Evolutionary conservation across 2,888 invertebrate species (phyloP).

Genomic region (Epinotia bilunana): DNA sequence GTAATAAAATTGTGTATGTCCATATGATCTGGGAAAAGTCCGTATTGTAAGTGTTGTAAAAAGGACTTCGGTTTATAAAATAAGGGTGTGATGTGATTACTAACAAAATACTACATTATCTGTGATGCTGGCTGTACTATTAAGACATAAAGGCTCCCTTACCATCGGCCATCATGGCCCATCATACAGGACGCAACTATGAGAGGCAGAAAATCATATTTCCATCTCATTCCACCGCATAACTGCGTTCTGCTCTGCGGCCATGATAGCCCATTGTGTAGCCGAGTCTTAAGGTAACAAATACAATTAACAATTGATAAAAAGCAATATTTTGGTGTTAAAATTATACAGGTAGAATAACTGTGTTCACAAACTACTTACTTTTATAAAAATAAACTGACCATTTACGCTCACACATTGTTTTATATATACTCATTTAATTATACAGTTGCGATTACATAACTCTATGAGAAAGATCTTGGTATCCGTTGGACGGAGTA

Average conservation of each 20-base stretch:
- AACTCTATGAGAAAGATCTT: constrained; percentile 31
- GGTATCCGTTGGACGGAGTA: constrained; percentile 42
- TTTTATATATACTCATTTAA: constrained; percentile 14
- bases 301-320: not conserved
- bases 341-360: not conserved
- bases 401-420: constrained; percentile 7
- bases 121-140: constrained; percentile 20
- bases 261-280: too few relatives aligned
- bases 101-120: not conserved
- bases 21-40: too few relatives aligned
- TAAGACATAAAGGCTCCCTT: not conserved
- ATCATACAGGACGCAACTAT: too few relatives aligned
- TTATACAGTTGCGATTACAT: constrained; percentile 34
- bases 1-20: too few relatives aligned
- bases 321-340: constrained; percentile 12
- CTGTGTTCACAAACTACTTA: not conserved
- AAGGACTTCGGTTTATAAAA: not conserved
- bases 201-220: too few relatives aligned
- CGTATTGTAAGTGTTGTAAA: not conserved
- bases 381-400: constrained; percentile 21
- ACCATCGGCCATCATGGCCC: too few relatives aligned
- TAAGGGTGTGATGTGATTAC: constrained; percentile 23
- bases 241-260: too few relatives aligned
- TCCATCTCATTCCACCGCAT: too few relatives aligned
- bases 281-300: not conserved